These are phyloP conservation scores for Lontra canadensis DNA, from an alignment of 2,113 vertebrate species.

Conservation along the genomic window DNA sequence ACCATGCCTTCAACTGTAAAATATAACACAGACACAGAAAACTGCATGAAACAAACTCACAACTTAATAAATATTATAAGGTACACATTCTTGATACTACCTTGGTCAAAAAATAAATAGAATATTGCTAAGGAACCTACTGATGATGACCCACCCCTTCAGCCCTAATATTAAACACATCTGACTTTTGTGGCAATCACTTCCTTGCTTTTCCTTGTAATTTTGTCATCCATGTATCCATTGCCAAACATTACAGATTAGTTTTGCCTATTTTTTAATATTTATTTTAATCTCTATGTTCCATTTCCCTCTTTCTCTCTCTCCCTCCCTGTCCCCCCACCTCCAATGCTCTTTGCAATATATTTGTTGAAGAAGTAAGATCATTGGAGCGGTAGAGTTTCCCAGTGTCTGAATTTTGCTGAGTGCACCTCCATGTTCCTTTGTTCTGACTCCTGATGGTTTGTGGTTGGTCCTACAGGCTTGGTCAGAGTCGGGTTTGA, in stretches of 20 bases:
- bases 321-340: no score
- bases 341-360: not conserved
- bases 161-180: not conserved
- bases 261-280: not conserved
- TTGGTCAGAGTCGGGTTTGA: not conserved
- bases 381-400: not conserved
- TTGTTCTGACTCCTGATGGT: not conserved
- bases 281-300: not conserved
- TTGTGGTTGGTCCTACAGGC: not conserved
- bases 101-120: not conserved
- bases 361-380: not conserved
- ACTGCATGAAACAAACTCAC: not conserved
- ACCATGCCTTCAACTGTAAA: not conserved
- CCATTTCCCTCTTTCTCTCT: no score
- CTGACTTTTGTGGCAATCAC: not conserved
- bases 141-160: not conserved
- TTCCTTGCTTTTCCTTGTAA: not conserved
- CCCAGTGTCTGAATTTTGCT: not conserved
- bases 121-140: not conserved
- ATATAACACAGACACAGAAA: slow-evolving; percentile 6
- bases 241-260: not conserved
- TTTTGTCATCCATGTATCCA: not conserved
- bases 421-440: not conserved
- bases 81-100: not conserved
- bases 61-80: not conserved